A percentile compares a stretch with the other conserved stretches of the same genome.
Conservation (phyloP, 2,113 vertebrate genomes). For the Smithornis capensis region DNA sequence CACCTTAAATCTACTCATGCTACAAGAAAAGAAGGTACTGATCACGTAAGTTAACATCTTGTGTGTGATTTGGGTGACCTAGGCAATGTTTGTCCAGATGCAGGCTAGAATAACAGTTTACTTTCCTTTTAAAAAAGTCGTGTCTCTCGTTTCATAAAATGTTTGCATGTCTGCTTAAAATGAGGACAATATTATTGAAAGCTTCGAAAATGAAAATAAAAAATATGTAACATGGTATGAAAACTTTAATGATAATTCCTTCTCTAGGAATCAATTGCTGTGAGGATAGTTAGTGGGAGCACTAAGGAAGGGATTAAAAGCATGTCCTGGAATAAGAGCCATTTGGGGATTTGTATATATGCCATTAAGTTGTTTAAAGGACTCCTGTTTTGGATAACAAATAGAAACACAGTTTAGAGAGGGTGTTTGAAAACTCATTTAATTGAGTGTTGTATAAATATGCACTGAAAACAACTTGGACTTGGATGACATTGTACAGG, state of each 20-base stretch:
- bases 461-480: background rate
- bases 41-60: background rate
- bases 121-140: background rate
- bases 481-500: background rate
- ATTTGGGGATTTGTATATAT: background rate
- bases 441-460: conserved; percentile 38
- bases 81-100: background rate
- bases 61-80: background rate
- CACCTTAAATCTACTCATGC: background rate
- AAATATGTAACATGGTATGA: background rate
- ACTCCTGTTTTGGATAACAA: conserved; percentile 29
- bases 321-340: background rate
- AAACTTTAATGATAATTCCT: background rate
- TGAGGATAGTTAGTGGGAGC: background rate
- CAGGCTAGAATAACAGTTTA: background rate
- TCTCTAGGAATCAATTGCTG: background rate
- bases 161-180: background rate
- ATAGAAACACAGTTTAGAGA: background rate
- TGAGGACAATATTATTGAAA: background rate
- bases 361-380: background rate
- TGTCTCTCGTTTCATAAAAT: background rate
- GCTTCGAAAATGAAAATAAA: background rate
- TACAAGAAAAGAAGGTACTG: background rate
- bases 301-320: background rate
- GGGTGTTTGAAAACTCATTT: conserved; percentile 55